Evolutionary conservation across 2,797 vertebrate genomes (phyloP).

Genomic region (Phylloscopus collybita): DNA sequence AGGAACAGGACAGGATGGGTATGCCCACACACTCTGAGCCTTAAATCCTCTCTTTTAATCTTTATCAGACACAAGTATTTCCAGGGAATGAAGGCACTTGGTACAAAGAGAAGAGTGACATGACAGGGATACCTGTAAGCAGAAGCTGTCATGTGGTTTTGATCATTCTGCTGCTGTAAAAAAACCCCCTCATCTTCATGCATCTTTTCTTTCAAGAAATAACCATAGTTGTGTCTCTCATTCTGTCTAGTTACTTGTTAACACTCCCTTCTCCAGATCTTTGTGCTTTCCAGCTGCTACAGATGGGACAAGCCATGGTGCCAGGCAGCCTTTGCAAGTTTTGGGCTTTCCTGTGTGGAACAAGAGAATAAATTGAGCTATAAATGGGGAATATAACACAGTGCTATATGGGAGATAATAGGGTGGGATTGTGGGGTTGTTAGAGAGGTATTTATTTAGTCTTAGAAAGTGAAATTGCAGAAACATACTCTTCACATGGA

Average conservation of each 20-base stretch:
- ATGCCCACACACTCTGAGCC: not conserved
- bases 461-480: not conserved
- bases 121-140: slow-evolving; percentile 49
- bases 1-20: slow-evolving; percentile 4
- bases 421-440: not conserved
- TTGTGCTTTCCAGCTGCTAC: not conserved
- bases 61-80: slow-evolving; percentile 45
- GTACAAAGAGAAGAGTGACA: slow-evolving; percentile 28
- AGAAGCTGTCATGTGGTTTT: slow-evolving; percentile 49
- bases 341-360: not conserved
- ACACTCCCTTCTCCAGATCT: not conserved
- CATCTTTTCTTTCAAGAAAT: slow-evolving; percentile 33
- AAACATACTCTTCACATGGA: not conserved
- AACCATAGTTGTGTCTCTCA: slow-evolving; percentile 19
- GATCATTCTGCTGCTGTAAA: slow-evolving; percentile 49
- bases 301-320: not conserved
- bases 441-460: not conserved
- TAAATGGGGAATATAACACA: not conserved
- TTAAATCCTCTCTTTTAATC: slow-evolving; percentile 64
- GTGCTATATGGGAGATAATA: not conserved
- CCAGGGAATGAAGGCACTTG: slow-evolving; percentile 11
- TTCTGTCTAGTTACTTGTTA: slow-evolving; percentile 25
- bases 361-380: not conserved
- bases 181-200: not conserved
- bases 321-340: not conserved